Evolutionary conservation across 2,113 vertebrate genomes (phyloP).

Genomic region (Riparia riparia): DNA sequence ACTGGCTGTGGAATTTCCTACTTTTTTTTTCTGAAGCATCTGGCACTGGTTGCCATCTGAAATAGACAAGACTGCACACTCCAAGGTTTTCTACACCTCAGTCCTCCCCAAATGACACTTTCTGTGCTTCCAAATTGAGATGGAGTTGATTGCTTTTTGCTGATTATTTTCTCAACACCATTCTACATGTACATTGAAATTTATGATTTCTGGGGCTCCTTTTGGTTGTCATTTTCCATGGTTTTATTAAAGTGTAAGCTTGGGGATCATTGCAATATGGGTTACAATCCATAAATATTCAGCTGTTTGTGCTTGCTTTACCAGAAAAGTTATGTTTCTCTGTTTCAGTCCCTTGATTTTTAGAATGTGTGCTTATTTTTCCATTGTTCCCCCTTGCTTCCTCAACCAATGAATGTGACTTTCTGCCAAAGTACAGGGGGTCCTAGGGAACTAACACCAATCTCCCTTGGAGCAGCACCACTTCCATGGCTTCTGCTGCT

Average conservation of each 20-base stretch:
- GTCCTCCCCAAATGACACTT: background rate
- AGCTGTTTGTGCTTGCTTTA: background rate
- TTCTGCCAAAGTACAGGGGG: background rate
- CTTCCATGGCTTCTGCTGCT: background rate
- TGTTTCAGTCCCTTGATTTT: background rate
- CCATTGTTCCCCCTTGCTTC: background rate
- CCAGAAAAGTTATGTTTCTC: constrained; percentile 2
- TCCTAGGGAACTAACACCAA: background rate
- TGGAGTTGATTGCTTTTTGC: background rate
- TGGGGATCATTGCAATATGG: background rate
- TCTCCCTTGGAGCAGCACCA: background rate
- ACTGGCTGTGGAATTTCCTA: constrained; percentile 51
- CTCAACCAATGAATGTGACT: background rate
- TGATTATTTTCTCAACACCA: background rate
- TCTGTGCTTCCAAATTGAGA: background rate
- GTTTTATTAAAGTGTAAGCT: constrained; percentile 19
- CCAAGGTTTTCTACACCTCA: background rate
- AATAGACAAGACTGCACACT: background rate
- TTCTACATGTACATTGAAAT: background rate
- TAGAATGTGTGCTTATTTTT: background rate
- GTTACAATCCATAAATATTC: constrained; percentile 39
- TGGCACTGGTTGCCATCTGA: constrained; percentile 25
- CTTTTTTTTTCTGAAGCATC: constrained; percentile 35
- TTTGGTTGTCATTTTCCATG: constrained; percentile 4
- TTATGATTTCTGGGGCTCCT: background rate